Evolutionary conservation across 2,113 vertebrate genomes (phyloP), one percentile per base, ranked within the genome.

Genomic region (Sinocyclocheilus anophthalmus): DNA sequence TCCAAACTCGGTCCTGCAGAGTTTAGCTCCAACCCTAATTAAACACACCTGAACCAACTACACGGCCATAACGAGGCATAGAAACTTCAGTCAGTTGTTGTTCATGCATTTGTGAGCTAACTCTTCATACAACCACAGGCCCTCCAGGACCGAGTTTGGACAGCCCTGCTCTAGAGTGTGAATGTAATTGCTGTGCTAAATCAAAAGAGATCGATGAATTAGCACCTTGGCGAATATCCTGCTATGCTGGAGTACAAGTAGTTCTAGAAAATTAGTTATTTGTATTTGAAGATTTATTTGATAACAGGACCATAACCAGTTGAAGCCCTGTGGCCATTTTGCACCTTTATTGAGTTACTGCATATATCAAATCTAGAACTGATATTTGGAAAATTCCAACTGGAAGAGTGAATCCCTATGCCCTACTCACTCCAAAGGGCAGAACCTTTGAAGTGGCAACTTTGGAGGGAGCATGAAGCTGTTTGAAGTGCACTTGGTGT

Each of bases 161-260:
- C 26, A 26, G 26, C 26, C 26, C 26, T 26, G 26, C 79, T 81
- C 59, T 10, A 45, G n/a, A 11, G 79, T 26, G 4, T 30, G 18
- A 70, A 69, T 20, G 13, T 69, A 50, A 69, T 82, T 70, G 45
- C 45, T 33, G 13, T 65, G 37, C 11, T 80, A 63, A 80, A 61
- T 80, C 57, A 63, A 24, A 61, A 61, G 37, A 75, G 22, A 76
- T 76, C 45, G 8, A 26, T 77, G 37, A 81, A 67, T 65, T 30
- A 81, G 48, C n/a, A 30, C 14, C 37, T 67, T 81, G n/a, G 39
- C 4, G 10, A 24, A 45, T 81, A 81, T 55, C 79, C 22, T 50
- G n/a, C 37, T 18, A 26, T 65, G n/a, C n/a, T 48, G 61, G 79
- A 81, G 14, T 13, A 24, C 42, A 76, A 76, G 42, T n/a, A 80